Base-by-base conservation (phyloP, 1,140 invertebrate species). In the Onthophagus taurus region DNA sequence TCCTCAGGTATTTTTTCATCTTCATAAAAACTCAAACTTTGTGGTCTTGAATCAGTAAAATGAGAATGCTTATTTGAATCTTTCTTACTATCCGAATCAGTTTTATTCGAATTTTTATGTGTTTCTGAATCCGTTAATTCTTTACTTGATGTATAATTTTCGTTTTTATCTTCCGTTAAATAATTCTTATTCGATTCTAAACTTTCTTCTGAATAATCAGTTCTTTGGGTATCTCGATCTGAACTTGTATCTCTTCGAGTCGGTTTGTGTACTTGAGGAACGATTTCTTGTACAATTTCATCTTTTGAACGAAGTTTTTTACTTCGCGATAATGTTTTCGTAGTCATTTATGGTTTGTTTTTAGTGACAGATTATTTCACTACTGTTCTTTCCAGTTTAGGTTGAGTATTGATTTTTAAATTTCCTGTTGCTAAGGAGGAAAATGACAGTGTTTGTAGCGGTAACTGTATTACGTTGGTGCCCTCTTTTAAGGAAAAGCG, bases 51-150 rank as follows among this genome's bases (percentile, higher is more conserved):
- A 37, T 64, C 62, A 7, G 59, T 63, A 39, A 64, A 64, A 47
- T 63, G 60, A 0, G 55, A 52, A 44, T 63, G 58, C 31, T 58
- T 65, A 29, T 59, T 58, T 7, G 52, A 50, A 38, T 63, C 60
- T 29, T 55, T 72, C 45, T 71, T 72, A 44, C 75, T 72, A 63
- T 76, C 74, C 21, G 72, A 71, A 53, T 75, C 74, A 34, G 75
- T 72, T 50, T 75, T 68, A 21, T 69, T 71, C 52, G 70, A 68
- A 51, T 75, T 75, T 31, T 75, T 73, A 63, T 75, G 72, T 7
- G 70, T 49, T 49, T 76, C 74, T n/a, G 66, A 65, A 47, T 74
- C 73, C 33, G 59, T 61, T 11, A 59, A 59, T 7, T 54, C 54
- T 0, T n/a, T 37, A 31, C 57, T 52, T 11, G 49, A 39, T 34